Base-by-base conservation (phyloP, 2,888 invertebrate species). In the Xestia rhomboidea region DNA sequence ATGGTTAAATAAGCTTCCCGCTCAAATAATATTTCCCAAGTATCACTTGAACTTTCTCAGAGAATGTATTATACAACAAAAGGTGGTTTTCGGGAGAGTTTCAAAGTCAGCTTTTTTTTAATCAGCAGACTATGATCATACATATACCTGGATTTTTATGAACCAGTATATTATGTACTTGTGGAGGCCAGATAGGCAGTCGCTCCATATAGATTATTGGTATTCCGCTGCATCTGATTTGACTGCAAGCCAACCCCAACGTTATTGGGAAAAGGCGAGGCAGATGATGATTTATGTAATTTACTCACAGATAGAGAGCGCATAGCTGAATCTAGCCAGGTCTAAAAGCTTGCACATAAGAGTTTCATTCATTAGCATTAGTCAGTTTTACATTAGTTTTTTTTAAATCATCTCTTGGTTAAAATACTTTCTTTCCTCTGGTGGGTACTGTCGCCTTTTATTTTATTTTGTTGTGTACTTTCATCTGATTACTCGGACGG, bases 1-100 rank as follows among this genome's bases (percentile, higher is more conserved):
- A 49, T 15, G 7, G 18, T 27, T 21, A 30, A 41, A 41, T 15
- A n/a, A n/a, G 3, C 11, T 24, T 34, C n/a, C 34, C 11, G 30
- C 71, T 44, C 68, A 34, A 73, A 73, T n/a, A 57, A 46, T 27
- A 41, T 41, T 73, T 69, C n/a, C 57, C 51, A 57, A 67, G 81
- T 49, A n/a, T 21, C 46, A 21, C 46, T 68, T 60, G 18, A 73
- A 34, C 4, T 34, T 60, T 34, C 34, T 46, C n/a, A 49, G 21
- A 49, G 7, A 62, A 62, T 41, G 13, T 63, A 24, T 44, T 51
- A 18, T 38, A 46, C 49, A 64, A 69, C 27, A 62, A 68, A 44
- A 27, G 13, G 54, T 38, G 10, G 24, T 46, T 51, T 68, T 41
- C n/a, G n/a, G 54, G 49, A 24, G n/a, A n/a, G n/a, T 24, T 68